Evolutionary conservation across 2,797 vertebrate genomes (phyloP).

Genomic region (Chelidonichthys spinosus): DNA sequence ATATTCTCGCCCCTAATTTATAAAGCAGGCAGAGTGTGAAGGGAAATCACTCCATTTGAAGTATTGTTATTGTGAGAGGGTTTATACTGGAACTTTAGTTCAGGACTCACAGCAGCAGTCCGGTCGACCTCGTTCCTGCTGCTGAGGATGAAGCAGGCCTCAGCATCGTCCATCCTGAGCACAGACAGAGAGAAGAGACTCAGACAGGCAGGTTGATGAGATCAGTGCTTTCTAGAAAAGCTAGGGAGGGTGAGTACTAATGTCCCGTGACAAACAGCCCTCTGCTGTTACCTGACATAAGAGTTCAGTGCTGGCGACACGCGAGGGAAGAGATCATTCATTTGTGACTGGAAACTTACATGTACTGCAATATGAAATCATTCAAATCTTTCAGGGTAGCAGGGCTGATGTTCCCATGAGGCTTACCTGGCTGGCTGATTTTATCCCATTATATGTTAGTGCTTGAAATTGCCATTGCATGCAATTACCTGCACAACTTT

Average conservation of each 20-base stretch:
- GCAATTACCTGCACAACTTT: conserved; percentile 12
- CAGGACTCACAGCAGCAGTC: conserved; percentile 92
- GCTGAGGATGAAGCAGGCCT: conserved; percentile 98
- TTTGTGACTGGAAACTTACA: conserved; percentile 4
- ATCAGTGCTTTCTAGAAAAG: conserved; percentile 26
- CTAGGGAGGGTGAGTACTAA: background rate
- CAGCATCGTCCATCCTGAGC: conserved; percentile 96
- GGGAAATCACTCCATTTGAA: conserved; percentile 7
- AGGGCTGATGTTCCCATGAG: background rate
- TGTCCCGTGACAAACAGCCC: background rate
- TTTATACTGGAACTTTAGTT: conserved; percentile 6
- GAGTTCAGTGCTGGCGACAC: background rate
- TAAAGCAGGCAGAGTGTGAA: conserved; percentile 34
- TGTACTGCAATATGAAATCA: background rate
- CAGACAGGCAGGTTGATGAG: background rate
- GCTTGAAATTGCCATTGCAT: conserved; percentile 2
- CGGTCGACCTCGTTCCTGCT: conserved; percentile 97
- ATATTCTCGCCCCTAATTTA: conserved; percentile 26
- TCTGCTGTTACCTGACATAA: background rate
- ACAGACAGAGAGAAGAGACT: conserved; percentile 11
- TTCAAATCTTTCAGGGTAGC: background rate
- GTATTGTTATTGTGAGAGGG: background rate
- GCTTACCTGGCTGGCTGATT: conserved; percentile 12
- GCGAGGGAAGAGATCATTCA: background rate
- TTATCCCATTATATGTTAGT: conserved; percentile 2